Conservation (phyloP, 2,888 invertebrate genomes). For the Agrotis puta region DNA sequence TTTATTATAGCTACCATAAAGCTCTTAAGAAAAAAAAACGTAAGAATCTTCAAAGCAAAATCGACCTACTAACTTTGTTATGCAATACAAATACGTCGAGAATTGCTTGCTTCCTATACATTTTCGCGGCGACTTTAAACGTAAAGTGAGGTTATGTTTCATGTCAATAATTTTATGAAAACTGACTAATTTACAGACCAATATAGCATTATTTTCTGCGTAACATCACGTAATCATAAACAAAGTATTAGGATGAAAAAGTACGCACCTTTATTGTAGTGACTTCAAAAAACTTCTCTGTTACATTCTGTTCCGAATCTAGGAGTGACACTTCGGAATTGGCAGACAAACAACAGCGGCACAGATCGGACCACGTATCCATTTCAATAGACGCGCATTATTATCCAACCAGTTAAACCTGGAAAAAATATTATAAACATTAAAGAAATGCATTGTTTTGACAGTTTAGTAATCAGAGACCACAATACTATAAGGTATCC, state of each 20-base stretch:
- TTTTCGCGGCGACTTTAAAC: slow-evolving; percentile 56
- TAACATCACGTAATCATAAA: neutral
- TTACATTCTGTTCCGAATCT: slow-evolving; percentile 79
- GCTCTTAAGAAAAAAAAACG: slow-evolving; percentile 4
- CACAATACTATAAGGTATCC: slow-evolving; percentile 80
- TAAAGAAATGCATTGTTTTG: slow-evolving; percentile 82
- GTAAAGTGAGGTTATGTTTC: slow-evolving; percentile 59
- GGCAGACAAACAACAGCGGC: slow-evolving; percentile 87
- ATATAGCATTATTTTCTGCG: neutral
- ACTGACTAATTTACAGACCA: slow-evolving; percentile 52
- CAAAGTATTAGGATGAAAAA: neutral
- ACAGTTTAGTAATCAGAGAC: slow-evolving; percentile 84
- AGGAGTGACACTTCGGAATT: slow-evolving; percentile 84
- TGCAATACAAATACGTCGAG: slow-evolving; percentile 10
- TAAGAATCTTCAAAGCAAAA: slow-evolving; percentile 27
- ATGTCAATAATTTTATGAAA: slow-evolving; percentile 57
- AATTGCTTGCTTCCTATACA: slow-evolving; percentile 27
- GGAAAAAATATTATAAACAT: slow-evolving; percentile 77
- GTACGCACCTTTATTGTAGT: slow-evolving; percentile 83
- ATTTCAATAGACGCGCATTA: slow-evolving; percentile 81
- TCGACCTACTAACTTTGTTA: slow-evolving; percentile 7
- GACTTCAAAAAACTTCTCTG: slow-evolving; percentile 83
- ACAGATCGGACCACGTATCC: slow-evolving; percentile 87
- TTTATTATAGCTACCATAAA: slow-evolving; percentile 2
- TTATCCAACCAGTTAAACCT: slow-evolving; percentile 79